These are phyloP conservation scores for Saccopteryx leptura DNA, from an alignment of 2,113 vertebrate genomes.

Conservation along the genomic window DNA sequence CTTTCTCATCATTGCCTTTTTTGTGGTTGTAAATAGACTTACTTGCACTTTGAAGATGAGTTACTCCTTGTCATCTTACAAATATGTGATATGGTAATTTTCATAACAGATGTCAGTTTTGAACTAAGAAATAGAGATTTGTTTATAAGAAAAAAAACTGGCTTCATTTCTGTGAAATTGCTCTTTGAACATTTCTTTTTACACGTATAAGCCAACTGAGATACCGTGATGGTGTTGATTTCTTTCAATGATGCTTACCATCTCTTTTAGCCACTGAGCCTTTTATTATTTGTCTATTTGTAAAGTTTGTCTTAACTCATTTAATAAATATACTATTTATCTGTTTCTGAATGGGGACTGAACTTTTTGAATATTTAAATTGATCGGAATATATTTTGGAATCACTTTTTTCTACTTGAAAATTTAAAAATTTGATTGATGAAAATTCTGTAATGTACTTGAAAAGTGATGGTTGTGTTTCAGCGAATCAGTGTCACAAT, in stretches of 20 bases:
- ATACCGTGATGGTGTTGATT: conserved; percentile 83
- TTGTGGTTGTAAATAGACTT: conserved; percentile 85
- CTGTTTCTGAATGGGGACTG: conserved; percentile 91
- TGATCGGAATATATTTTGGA: conserved; percentile 81
- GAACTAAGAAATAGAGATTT: conserved; percentile 82
- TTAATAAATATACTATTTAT: conserved; percentile 92
- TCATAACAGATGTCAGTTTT: conserved; percentile 86
- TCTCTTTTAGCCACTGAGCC: conserved; percentile 85
- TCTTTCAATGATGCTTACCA: conserved; percentile 83
- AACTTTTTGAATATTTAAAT: conserved; percentile 88
- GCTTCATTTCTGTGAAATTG: conserved; percentile 86
- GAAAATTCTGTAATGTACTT: conserved; percentile 61
- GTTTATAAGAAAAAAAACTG: conserved; percentile 84
- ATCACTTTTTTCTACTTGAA: conserved; percentile 69
- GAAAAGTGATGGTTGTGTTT: conserved; percentile 58
- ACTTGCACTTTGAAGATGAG: conserved; percentile 84
- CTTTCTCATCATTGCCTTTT: conserved; percentile 85
- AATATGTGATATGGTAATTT: conserved; percentile 84
- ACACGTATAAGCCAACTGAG: conserved; percentile 85
- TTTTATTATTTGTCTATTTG: conserved; percentile 87
- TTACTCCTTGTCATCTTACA: conserved; percentile 84
- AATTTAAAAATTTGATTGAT: conserved; percentile 62
- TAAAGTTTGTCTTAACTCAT: conserved; percentile 86
- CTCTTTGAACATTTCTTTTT: conserved; percentile 85
- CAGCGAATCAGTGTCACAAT: conserved; percentile 17